A percentile compares a stretch with the other conserved stretches of the same genome.
These are phyloP conservation scores for Laticauda colubrina DNA, from an alignment of 2,113 vertebrate species.

Conservation along the genomic window DNA sequence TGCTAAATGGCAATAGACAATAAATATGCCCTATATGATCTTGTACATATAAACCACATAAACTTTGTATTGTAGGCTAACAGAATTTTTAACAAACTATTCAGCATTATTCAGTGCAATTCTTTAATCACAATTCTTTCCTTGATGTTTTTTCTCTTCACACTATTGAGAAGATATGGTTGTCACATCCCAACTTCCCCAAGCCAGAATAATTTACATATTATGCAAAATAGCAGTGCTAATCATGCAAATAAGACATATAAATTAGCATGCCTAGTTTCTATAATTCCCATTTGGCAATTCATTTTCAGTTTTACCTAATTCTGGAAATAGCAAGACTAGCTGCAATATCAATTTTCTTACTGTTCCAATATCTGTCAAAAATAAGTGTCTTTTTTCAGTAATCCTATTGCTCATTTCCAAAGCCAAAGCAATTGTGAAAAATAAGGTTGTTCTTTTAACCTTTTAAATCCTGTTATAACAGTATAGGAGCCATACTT, in stretches of 20 bases:
- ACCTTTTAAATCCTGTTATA: not conserved
- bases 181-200: constrained; percentile 27
- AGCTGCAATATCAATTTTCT: not conserved
- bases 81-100: not conserved
- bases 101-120: not conserved
- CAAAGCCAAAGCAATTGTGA: not conserved
- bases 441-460: not conserved
- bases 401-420: not conserved
- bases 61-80: not conserved
- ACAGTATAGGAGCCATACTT: not conserved
- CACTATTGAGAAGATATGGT: constrained; percentile 14
- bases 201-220: constrained; percentile 31
- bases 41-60: not conserved
- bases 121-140: constrained; percentile 22
- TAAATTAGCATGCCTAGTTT: constrained; percentile 31
- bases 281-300: constrained; percentile 34
- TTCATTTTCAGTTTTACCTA: constrained; percentile 9
- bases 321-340: constrained; percentile 7
- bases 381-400: not conserved
- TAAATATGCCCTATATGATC: not conserved
- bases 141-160: not conserved
- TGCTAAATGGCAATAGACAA: not conserved
- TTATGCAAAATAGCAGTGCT: constrained; percentile 32
- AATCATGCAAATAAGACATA: constrained; percentile 35
- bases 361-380: constrained; percentile 5